Conservation (phyloP, 2,888 invertebrate species). For the Chironomus riparius region DNA sequence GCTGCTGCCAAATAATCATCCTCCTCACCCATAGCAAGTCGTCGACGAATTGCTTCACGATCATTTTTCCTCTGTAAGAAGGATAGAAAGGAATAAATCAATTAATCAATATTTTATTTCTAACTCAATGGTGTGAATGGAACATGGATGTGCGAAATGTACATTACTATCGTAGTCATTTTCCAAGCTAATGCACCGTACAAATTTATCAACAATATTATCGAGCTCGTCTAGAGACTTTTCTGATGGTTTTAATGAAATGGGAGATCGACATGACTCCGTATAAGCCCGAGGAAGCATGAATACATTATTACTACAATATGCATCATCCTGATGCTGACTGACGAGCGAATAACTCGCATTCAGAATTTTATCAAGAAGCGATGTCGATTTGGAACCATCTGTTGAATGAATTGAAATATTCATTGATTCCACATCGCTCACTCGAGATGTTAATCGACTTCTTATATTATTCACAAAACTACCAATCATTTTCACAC, state of each 20-base stretch:
- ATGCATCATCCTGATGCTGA: constrained; percentile 20
- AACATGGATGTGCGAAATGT: background rate
- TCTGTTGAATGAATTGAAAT: constrained; percentile 11
- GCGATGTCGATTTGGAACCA: background rate
- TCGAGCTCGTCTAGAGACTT: constrained; percentile 43
- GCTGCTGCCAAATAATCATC: constrained; percentile 57
- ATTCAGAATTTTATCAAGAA: constrained; percentile 11
- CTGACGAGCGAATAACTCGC: constrained; percentile 18
- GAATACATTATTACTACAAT: constrained; percentile 22
- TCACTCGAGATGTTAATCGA: constrained; percentile 2
- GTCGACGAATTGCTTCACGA: constrained; percentile 80
- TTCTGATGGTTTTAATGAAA: constrained; percentile 27
- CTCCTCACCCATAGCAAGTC: constrained; percentile 78
- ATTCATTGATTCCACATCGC: background rate
- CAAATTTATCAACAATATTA: constrained; percentile 49
- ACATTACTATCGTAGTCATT: constrained; percentile 33
- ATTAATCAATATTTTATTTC: too few species aligned
- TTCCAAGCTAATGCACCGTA: constrained; percentile 46
- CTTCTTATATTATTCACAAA: constrained; percentile 2
- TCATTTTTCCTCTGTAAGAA: constrained; percentile 74
- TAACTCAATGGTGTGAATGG: too few species aligned
- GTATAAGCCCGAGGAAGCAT: constrained; percentile 14
- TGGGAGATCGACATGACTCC: constrained; percentile 3
- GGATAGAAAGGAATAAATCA: background rate
- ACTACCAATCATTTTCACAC: constrained; percentile 8